Evolutionary conservation across 1,140 invertebrate genomes (phyloP).

Genomic region (Gryllus bimaculatus): DNA sequence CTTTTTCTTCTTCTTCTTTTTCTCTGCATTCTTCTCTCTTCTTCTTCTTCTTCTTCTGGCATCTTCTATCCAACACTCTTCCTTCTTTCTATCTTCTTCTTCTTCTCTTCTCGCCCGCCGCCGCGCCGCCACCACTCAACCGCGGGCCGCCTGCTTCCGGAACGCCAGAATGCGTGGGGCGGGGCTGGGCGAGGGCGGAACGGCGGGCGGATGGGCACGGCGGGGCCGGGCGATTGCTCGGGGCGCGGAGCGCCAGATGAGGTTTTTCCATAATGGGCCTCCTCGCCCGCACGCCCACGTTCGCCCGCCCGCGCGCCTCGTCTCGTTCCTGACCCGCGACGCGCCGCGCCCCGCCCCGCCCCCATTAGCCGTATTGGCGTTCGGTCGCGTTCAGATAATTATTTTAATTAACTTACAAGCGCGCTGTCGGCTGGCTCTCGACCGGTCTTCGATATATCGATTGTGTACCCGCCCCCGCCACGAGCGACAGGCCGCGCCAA

Average conservation of each 20-base stretch:
- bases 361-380: not conserved
- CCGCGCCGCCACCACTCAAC: not conserved
- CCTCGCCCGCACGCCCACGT: not conserved
- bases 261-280: not conserved
- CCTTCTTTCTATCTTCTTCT: no score
- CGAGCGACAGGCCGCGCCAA: not conserved
- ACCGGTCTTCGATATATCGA: not conserved
- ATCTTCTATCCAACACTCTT: no score
- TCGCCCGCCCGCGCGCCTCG: not conserved
- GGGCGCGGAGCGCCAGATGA: not conserved
- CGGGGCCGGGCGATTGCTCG: not conserved
- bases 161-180: no score
- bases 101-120: no score
- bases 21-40: no score
- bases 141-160: no score
- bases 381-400: not conserved
- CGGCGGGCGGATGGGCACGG: no score
- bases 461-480: not conserved
- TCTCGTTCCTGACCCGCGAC: not conserved
- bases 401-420: constrained; percentile 6
- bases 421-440: not conserved
- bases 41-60: not conserved
- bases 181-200: no score
- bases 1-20: no score
- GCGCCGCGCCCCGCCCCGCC: no score